Conservation (phyloP, 2,113 vertebrate species). For the Trachemys scripta region DNA sequence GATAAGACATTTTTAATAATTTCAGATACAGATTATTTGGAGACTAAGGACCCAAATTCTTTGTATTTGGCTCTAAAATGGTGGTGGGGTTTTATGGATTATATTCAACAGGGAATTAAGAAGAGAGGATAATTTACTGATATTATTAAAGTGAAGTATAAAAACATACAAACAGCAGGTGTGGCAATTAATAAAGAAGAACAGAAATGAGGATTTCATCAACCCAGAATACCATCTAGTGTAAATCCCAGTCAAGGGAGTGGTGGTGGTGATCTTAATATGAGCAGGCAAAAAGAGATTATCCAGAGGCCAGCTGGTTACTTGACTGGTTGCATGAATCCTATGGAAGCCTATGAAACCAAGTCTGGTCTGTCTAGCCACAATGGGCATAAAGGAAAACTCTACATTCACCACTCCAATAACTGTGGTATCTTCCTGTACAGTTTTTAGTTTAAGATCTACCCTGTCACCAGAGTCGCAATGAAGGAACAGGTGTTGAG, state of each 20-base stretch:
- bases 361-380: neutral
- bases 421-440: neutral
- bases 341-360: neutral
- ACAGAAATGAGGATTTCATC: neutral
- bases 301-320: too few species aligned
- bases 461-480: neutral
- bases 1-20: neutral
- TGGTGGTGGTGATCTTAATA: neutral
- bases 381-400: neutral
- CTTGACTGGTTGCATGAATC: neutral
- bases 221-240: neutral
- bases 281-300: neutral
- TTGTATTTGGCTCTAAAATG: neutral
- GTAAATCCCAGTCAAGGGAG: neutral
- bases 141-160: neutral
- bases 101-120: neutral
- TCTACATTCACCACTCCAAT: fast-evolving
- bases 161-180: neutral
- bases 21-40: neutral
- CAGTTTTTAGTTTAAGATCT: fast-evolving
- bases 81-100: neutral
- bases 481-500: neutral
- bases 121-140: neutral
- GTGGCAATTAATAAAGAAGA: neutral
- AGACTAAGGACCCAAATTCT: neutral